phyloP scores from a whole-genome alignment of 2,888 invertebrate genomes.

The Zelleria hepariella region DNA sequence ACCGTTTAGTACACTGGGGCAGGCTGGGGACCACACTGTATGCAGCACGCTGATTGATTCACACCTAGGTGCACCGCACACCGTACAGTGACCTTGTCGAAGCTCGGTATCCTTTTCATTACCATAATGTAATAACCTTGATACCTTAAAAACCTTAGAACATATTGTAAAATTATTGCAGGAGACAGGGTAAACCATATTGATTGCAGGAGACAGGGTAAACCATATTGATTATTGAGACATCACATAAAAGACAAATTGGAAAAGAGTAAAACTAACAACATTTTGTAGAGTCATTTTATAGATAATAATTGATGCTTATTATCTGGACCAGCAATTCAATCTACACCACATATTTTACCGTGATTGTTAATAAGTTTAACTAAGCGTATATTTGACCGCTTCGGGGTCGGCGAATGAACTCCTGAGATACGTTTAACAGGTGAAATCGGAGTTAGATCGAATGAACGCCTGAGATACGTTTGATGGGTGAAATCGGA shows the following conservation, averaged over 20 bases:
- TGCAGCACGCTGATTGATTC: conserved; percentile 68
- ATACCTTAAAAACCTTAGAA: conserved; percentile 66
- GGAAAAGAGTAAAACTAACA: not conserved
- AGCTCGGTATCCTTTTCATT: conserved; percentile 72
- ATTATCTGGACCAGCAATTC: conserved; percentile 1
- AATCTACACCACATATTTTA: not conserved
- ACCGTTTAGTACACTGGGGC: conserved; percentile 80
- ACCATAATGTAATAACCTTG: conserved; percentile 65
- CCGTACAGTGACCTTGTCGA: conserved; percentile 63
- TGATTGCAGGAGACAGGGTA: not conserved
- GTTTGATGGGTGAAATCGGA: too few species aligned
- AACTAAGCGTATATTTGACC: not conserved
- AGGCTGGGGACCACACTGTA: conserved; percentile 65
- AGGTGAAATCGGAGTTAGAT: not conserved
- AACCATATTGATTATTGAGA: not conserved
- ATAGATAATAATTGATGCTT: not conserved
- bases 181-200: not conserved
- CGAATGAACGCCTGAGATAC: not conserved
- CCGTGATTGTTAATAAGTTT: not conserved
- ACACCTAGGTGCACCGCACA: conserved; percentile 66
- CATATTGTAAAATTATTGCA: conserved; percentile 26
- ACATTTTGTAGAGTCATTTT: not conserved
- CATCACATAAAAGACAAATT: not conserved
- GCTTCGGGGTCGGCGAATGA: not conserved
- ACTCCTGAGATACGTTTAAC: too few species aligned